Conservation (phyloP, 2,797 vertebrate genomes). For the Oreochromis mossambicus region DNA sequence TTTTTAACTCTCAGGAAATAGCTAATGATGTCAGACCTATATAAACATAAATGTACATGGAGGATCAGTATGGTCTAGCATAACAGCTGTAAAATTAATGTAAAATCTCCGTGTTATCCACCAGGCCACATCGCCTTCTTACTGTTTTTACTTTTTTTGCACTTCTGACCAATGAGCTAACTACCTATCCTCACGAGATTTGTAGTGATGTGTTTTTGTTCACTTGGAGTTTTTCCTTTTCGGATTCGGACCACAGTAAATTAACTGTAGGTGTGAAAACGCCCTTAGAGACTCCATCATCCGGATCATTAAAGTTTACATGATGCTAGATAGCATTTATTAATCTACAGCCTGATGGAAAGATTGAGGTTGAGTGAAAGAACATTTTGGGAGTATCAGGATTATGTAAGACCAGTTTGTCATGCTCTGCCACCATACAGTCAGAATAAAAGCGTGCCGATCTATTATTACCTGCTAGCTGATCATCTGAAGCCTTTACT, state of each 20-base stretch:
- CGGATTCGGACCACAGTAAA: accelerated
- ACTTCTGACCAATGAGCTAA: not conserved
- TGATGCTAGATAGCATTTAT: not conserved
- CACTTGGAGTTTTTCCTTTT: not conserved
- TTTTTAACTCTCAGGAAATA: too few relatives aligned
- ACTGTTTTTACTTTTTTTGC: not conserved
- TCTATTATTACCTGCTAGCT: not conserved
- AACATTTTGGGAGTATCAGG: not conserved
- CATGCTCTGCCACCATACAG: not conserved
- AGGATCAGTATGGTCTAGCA: not conserved
- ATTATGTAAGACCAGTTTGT: not conserved
- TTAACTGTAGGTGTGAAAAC: not conserved
- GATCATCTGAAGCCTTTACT: not conserved
- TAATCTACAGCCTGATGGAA: not conserved
- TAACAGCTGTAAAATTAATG: not conserved
- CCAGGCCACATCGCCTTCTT: not conserved
- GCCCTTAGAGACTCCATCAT: not conserved
- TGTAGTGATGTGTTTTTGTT: not conserved
- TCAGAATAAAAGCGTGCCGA: not conserved
- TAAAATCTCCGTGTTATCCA: accelerated
- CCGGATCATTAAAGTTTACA: not conserved
- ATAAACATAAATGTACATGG: not conserved
- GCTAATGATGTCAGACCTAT: too few relatives aligned
- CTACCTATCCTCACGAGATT: not conserved
- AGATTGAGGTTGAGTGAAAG: not conserved